Conservation (phyloP, 2,888 invertebrate genomes). For the Caradrina kadenii region DNA sequence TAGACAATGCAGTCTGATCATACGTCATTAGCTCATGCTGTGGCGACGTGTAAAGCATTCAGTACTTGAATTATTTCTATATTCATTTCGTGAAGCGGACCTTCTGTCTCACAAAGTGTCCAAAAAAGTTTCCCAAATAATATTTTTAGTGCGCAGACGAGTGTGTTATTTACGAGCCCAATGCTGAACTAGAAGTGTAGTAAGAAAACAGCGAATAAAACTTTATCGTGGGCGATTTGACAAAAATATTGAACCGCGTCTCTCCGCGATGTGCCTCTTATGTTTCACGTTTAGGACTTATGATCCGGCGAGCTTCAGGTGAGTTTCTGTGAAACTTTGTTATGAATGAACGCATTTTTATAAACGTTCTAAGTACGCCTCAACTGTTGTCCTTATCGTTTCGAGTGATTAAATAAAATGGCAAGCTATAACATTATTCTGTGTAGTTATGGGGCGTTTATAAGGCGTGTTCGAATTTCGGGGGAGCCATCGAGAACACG, state of each 20-base stretch:
- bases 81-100: not conserved
- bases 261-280: constrained; percentile 6
- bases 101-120: constrained; percentile 11
- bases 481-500: not conserved
- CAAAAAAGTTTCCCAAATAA: constrained; percentile 52
- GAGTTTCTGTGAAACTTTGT: constrained; percentile 6
- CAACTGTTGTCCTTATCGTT: not conserved
- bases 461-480: not conserved
- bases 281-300: constrained; percentile 9
- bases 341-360: constrained; percentile 7
- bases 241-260: constrained; percentile 47
- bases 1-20: not conserved
- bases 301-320: constrained; percentile 1
- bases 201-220: constrained; percentile 55
- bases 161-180: constrained; percentile 57
- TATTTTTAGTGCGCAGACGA: constrained; percentile 59
- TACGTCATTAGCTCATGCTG: not conserved
- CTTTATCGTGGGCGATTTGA: constrained; percentile 50
- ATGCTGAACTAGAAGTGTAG: constrained; percentile 42
- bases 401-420: not conserved
- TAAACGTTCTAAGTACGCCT: not conserved
- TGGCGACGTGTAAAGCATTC: not conserved
- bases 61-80: not conserved
- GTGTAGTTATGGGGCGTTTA: not conserved
- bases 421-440: not conserved